Evolutionary conservation across 2,797 vertebrate genomes (phyloP).

Genomic region (Champsocephalus esox): DNA sequence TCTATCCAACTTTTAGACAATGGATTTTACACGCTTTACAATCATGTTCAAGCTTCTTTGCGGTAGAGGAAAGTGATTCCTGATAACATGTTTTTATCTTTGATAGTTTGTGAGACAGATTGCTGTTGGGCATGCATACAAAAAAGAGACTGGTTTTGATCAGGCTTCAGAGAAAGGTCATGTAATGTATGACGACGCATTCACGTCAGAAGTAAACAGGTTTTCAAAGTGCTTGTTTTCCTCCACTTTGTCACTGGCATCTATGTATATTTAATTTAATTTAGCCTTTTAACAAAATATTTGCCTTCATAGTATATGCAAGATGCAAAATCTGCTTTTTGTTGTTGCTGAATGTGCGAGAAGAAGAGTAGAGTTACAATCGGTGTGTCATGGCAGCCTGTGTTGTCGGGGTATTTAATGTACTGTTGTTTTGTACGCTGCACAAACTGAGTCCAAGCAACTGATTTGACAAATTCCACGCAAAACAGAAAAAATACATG

Average conservation of each 20-base stretch:
- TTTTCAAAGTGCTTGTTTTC: constrained; percentile 10
- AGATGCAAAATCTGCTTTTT: background rate
- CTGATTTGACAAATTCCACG: background rate
- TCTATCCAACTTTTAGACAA: background rate
- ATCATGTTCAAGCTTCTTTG: background rate
- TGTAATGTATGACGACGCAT: background rate
- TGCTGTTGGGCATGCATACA: background rate
- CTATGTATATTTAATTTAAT: constrained; percentile 1
- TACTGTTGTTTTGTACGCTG: background rate
- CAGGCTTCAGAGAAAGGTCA: background rate
- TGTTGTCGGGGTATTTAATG: constrained; percentile 17
- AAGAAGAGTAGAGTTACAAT: constrained; percentile 16
- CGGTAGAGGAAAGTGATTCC: background rate
- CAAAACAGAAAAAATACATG: background rate
- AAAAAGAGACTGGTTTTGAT: constrained; percentile 10
- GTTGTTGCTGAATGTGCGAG: constrained; percentile 11
- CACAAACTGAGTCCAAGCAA: background rate
- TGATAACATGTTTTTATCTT: background rate
- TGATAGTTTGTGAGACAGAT: background rate
- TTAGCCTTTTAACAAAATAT: constrained; percentile 26
- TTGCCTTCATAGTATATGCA: constrained; percentile 43
- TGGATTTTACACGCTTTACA: background rate
- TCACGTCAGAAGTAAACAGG: constrained; percentile 16
- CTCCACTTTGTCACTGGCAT: background rate
- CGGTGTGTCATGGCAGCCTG: constrained; percentile 3